A percentile compares a stretch with the other conserved stretches of the same genome.
Conservation (phyloP, 2,113 vertebrate genomes). For the Colistium nudipinnis region DNA sequence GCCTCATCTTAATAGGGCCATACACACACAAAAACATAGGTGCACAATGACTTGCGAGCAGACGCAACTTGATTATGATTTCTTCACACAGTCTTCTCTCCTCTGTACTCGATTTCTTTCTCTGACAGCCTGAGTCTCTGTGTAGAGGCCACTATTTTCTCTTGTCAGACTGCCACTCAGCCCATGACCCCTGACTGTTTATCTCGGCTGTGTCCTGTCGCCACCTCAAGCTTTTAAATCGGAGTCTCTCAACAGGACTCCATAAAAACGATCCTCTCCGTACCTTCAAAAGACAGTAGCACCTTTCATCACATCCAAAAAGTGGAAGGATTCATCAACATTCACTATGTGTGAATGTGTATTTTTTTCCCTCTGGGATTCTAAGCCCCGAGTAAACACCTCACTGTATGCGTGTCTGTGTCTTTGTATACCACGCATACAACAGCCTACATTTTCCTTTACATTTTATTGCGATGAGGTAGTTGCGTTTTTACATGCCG, state of each 20-base stretch:
- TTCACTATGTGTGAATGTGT: neutral
- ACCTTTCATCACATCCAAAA: constrained; percentile 36
- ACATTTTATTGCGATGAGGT: constrained; percentile 67
- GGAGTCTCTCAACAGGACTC: constrained; percentile 26
- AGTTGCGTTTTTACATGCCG: constrained; percentile 47
- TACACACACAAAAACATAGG: neutral
- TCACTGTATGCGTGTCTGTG: neutral
- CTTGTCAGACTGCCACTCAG: constrained; percentile 14
- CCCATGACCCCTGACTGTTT: constrained; percentile 29
- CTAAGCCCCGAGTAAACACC: constrained; percentile 35
- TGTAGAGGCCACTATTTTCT: constrained; percentile 2
- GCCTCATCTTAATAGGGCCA: neutral
- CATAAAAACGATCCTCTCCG: constrained; percentile 1
- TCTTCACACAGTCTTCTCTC: neutral
- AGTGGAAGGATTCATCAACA: constrained; percentile 22
- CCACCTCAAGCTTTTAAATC: constrained; percentile 46
- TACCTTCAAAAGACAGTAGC: constrained; percentile 32
- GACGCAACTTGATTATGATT: neutral
- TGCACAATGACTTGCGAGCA: constrained; percentile 6
- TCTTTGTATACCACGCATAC: constrained; percentile 14
- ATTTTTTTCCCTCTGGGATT: neutral
- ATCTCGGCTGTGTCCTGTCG: constrained; percentile 33
- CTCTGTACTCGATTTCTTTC: neutral
- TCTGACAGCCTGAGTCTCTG: constrained; percentile 8
- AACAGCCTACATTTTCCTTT: constrained; percentile 52